Conservation (phyloP, 2,888 invertebrate species). For the Agelastica alni region DNA sequence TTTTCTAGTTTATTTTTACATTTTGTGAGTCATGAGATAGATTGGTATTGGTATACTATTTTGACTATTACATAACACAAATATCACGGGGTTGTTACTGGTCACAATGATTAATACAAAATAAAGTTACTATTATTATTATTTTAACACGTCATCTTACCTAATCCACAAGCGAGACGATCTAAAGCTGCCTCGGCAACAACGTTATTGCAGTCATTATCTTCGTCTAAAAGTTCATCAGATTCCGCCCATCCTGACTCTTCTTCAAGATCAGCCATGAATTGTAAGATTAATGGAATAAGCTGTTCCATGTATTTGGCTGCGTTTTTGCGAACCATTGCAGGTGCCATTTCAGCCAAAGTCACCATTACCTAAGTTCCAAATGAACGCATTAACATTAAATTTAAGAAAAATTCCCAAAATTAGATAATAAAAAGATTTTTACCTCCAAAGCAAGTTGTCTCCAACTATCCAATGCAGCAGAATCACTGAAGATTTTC, state of each 20-base stretch:
- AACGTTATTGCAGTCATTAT: constrained; percentile 92
- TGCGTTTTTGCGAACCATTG: constrained; percentile 93
- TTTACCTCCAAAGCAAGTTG: constrained; percentile 86
- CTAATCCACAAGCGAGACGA: constrained; percentile 95
- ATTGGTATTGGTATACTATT: too few relatives aligned
- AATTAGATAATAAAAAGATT: constrained; percentile 1
- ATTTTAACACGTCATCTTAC: too few relatives aligned
- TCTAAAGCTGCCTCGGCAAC: constrained; percentile 97
- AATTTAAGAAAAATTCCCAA: neutral
- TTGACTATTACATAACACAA: too few relatives aligned
- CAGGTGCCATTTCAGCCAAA: constrained; percentile 91
- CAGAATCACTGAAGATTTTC: constrained; percentile 76
- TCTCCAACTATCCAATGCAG: constrained; percentile 80
- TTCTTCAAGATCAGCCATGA: constrained; percentile 95
- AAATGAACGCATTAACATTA: too few relatives aligned
- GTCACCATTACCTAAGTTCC: constrained; percentile 70
- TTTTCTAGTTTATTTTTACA: neutral
- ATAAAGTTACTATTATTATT: too few relatives aligned
- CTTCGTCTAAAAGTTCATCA: constrained; percentile 89
- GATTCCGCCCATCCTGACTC: constrained; percentile 86
- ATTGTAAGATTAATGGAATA: constrained; percentile 84
- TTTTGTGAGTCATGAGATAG: too few relatives aligned
- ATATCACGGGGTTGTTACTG: too few relatives aligned
- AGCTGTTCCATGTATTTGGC: constrained; percentile 79
- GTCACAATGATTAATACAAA: too few relatives aligned